A percentile compares a stretch with the other conserved stretches of the same genome.
Evolutionary conservation across 1,140 invertebrate species (phyloP).

Genomic region (Formica selysi): DNA sequence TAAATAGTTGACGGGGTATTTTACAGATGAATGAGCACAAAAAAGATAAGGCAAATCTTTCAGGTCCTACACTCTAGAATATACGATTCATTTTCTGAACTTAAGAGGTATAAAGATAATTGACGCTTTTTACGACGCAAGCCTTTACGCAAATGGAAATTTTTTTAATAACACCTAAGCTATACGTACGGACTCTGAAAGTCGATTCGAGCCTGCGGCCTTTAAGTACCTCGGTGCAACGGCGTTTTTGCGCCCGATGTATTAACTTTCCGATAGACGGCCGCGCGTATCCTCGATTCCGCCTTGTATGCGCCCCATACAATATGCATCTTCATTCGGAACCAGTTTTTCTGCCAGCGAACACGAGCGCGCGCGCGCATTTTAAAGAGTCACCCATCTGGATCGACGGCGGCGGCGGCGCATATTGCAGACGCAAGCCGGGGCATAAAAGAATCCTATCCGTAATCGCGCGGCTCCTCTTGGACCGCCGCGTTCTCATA

Average conservation of each 20-base stretch:
- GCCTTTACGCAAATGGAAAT: background rate
- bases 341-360: constrained; percentile 60
- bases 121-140: background rate
- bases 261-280: constrained; percentile 40
- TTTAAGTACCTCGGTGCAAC: constrained; percentile 14
- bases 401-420: constrained; percentile 18
- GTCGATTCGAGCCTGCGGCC: background rate
- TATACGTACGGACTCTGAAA: background rate
- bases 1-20: too few species aligned
- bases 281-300: constrained; percentile 28
- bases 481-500: constrained; percentile 12
- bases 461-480: constrained; percentile 45
- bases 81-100: too few species aligned
- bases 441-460: constrained; percentile 57
- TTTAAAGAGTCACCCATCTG: constrained; percentile 56
- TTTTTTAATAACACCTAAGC: constrained; percentile 10
- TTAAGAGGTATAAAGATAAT: background rate
- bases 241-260: background rate
- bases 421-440: constrained; percentile 38
- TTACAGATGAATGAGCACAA: too few species aligned
- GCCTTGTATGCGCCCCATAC: constrained; percentile 32
- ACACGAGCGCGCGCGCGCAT: constrained; percentile 25
- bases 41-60: too few species aligned
- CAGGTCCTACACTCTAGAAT: too few species aligned
- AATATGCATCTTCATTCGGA: constrained; percentile 63